Conservation (phyloP, 2,797 vertebrate genomes). For the Sebastes taczanowskii region DNA sequence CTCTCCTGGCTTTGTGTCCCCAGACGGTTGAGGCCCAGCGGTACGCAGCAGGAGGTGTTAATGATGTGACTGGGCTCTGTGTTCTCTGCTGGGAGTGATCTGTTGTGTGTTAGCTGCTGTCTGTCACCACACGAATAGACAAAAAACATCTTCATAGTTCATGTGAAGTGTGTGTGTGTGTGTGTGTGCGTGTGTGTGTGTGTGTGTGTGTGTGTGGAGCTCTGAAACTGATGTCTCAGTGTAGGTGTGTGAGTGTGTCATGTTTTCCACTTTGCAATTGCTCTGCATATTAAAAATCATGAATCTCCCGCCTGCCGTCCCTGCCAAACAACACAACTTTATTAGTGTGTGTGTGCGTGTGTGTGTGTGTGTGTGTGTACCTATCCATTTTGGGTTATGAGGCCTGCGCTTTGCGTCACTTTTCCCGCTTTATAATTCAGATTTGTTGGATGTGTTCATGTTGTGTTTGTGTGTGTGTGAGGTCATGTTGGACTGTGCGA, state of each 20-base stretch:
- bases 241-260: constrained; percentile 24
- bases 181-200: neutral
- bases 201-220: neutral
- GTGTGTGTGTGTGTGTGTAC: neutral
- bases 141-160: constrained; percentile 70
- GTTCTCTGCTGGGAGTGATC: constrained; percentile 73
- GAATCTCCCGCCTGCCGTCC: constrained; percentile 49
- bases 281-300: constrained; percentile 74
- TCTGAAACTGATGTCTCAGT: constrained; percentile 23
- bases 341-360: neutral
- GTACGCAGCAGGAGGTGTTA: constrained; percentile 75
- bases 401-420: neutral
- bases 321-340: constrained; percentile 66
- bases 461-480: neutral
- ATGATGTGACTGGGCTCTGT: constrained; percentile 76
- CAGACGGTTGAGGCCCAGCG: constrained; percentile 51
- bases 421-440: constrained; percentile 15
- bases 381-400: constrained; percentile 21
- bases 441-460: constrained; percentile 17
- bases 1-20: constrained; percentile 53
- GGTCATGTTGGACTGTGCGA: neutral
- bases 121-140: constrained; percentile 64
- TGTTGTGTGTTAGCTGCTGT: constrained; percentile 73
- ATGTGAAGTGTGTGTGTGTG: constrained; percentile 19
- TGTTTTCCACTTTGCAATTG: constrained; percentile 65